Conservation (phyloP, 2,113 vertebrate genomes). For the Mesocricetus auratus region DNA sequence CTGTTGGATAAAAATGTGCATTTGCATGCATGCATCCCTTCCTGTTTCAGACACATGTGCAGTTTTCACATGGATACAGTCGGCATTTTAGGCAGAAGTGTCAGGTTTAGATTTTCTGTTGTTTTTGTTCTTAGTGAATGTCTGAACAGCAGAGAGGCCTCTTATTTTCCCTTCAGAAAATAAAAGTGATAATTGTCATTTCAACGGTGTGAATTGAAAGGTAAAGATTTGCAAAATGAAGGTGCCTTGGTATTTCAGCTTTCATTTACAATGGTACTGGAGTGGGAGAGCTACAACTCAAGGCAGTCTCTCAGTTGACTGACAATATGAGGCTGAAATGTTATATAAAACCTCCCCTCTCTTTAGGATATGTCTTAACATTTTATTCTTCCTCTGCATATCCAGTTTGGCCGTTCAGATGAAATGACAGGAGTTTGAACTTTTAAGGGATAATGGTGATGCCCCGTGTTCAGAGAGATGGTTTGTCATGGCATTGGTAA, state of each 20-base stretch:
- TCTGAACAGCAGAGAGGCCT: conserved; percentile 4
- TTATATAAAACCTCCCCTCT: background rate
- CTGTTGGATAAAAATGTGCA: conserved; percentile 25
- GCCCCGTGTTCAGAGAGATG: background rate
- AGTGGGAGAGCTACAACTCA: background rate
- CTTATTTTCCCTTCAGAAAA: conserved; percentile 29
- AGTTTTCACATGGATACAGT: background rate
- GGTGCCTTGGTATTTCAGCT: background rate
- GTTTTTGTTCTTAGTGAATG: background rate
- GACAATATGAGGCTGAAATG: background rate
- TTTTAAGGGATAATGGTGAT: background rate
- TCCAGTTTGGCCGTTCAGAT: background rate
- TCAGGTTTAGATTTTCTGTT: background rate
- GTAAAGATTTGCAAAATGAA: conserved; percentile 11
- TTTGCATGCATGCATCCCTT: background rate
- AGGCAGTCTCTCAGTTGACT: background rate
- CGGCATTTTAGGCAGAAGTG: background rate
- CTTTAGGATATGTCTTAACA: background rate
- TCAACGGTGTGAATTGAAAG: background rate
- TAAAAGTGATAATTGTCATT: background rate
- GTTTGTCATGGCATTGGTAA: background rate
- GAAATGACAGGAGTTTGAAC: background rate
- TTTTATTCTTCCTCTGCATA: background rate
- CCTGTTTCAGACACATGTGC: background rate
- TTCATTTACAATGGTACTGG: background rate